A percentile compares a stretch with the other conserved stretches of the same genome.
Evolutionary conservation across 2,113 vertebrate species (phyloP).

Genomic region (Corythaeola cristata): DNA sequence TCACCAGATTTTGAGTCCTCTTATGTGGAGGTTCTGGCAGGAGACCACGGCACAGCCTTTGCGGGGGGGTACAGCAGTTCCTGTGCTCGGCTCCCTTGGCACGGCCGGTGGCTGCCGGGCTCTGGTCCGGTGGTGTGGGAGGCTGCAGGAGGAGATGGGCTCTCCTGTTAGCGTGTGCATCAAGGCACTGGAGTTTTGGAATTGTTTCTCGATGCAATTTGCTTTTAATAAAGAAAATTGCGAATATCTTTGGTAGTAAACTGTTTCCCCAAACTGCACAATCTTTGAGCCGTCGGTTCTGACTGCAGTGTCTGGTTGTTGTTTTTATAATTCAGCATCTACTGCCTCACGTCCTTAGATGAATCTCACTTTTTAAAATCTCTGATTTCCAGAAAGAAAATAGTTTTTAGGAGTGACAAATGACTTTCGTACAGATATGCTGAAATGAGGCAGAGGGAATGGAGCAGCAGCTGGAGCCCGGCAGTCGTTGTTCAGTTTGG

Average conservation of each 20-base stretch:
- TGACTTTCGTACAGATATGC: neutral
- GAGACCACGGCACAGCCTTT: neutral
- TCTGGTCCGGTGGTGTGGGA: rapidly evolving
- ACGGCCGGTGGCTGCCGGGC: neutral
- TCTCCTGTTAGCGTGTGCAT: rapidly evolving
- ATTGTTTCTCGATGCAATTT: neutral
- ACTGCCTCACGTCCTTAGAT: neutral
- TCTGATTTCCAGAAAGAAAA: neutral
- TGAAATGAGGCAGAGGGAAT: neutral
- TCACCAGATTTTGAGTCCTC: neutral
- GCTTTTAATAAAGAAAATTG: neutral
- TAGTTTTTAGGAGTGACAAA: neutral
- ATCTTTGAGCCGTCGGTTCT: neutral
- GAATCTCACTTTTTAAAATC: too few species aligned
- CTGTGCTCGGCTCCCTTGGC: neutral
- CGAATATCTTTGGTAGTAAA: too few species aligned
- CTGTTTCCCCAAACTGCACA: neutral
- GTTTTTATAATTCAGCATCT: neutral
- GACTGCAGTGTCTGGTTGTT: too few species aligned
- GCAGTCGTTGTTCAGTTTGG: rapidly evolving
- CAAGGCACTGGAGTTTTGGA: neutral
- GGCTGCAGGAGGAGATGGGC: neutral
- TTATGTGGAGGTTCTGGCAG: neutral
- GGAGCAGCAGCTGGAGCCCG: neutral
- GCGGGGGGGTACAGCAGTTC: neutral